phyloP scores from a whole-genome alignment of 1,140 invertebrate species.

The Eupeodes corollae region DNA sequence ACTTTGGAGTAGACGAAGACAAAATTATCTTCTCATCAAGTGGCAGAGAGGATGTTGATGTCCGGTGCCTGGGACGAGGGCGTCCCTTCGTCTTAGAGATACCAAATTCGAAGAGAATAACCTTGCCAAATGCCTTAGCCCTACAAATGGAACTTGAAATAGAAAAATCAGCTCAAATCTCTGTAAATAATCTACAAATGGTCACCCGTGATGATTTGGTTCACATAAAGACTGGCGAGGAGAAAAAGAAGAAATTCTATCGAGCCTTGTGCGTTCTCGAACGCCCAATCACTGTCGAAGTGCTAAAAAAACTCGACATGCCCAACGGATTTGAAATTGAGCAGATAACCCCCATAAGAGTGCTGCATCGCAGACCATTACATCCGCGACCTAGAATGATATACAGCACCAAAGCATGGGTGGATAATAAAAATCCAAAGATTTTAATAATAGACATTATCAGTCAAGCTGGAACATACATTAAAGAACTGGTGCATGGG shows the following conservation, averaged over 20 bases:
- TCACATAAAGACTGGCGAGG: constrained; percentile 75
- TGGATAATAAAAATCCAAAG: constrained; percentile 38
- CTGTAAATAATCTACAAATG: constrained; percentile 53
- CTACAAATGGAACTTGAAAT: constrained; percentile 46
- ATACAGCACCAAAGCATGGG: constrained; percentile 45
- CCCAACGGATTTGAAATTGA: constrained; percentile 43
- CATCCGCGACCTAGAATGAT: constrained; percentile 52
- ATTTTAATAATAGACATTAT: constrained; percentile 58
- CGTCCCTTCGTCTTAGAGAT: constrained; percentile 80
- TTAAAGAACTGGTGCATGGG: constrained; percentile 95
- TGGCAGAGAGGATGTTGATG: constrained; percentile 86
- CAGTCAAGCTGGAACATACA: constrained; percentile 89
- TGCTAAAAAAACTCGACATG: constrained; percentile 44
- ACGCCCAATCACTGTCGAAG: constrained; percentile 38
- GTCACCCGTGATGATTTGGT: constrained; percentile 55
- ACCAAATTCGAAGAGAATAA: constrained; percentile 49
- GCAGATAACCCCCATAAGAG: constrained; percentile 74
- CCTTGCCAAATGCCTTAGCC: constrained; percentile 35
- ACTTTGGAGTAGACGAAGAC: constrained; percentile 29
- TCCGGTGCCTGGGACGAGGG: constrained; percentile 74
- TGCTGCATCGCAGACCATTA: constrained; percentile 69
- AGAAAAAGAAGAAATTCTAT: constrained; percentile 75
- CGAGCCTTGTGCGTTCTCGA: constrained; percentile 56
- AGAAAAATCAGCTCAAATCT: constrained; percentile 48
- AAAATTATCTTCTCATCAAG: constrained; percentile 69